These are phyloP conservation scores for Clanis bilineata DNA, from an alignment of 2,888 invertebrate genomes.

Conservation along the genomic window DNA sequence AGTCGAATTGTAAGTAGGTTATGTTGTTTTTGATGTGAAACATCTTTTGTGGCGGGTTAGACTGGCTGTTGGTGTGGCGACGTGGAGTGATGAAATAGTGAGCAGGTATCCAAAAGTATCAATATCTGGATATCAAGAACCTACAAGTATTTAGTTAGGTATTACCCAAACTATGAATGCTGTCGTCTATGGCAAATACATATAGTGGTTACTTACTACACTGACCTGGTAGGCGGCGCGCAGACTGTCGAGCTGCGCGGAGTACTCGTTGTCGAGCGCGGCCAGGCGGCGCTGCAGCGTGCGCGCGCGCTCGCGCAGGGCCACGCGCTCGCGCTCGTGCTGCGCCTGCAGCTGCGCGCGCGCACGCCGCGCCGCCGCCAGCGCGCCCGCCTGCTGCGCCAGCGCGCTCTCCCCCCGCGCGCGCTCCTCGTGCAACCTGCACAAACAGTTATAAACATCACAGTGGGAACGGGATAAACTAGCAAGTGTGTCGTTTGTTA, in stretches of 20 bases:
- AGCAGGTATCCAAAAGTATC: too few relatives aligned
- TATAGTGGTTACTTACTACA: not conserved
- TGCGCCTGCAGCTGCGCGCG: constrained; percentile 67
- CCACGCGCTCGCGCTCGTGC: constrained; percentile 83
- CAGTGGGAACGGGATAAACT: not conserved
- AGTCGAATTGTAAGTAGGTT: too few relatives aligned
- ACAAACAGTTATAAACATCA: not conserved
- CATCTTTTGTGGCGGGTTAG: too few relatives aligned
- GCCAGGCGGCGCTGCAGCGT: constrained; percentile 87
- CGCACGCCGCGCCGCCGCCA: constrained; percentile 71
- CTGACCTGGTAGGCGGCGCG: constrained; percentile 86
- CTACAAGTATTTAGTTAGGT: too few relatives aligned
- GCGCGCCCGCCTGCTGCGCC: constrained; percentile 69
- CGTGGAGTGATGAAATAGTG: too few relatives aligned
- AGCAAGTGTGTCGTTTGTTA: too few relatives aligned
- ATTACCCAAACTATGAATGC: too few relatives aligned
- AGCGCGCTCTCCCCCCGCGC: constrained; percentile 65
- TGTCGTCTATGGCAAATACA: too few relatives aligned
- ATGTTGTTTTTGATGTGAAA: too few relatives aligned
- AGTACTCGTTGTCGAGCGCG: constrained; percentile 90
- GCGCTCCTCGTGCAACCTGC: constrained; percentile 65
- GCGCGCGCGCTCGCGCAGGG: constrained; percentile 86
- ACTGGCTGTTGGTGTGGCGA: too few relatives aligned
- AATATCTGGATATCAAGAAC: too few relatives aligned
- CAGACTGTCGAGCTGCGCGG: constrained; percentile 90